phyloP scores from a whole-genome alignment of 1,140 invertebrate genomes.

The Psix sp. region DNA sequence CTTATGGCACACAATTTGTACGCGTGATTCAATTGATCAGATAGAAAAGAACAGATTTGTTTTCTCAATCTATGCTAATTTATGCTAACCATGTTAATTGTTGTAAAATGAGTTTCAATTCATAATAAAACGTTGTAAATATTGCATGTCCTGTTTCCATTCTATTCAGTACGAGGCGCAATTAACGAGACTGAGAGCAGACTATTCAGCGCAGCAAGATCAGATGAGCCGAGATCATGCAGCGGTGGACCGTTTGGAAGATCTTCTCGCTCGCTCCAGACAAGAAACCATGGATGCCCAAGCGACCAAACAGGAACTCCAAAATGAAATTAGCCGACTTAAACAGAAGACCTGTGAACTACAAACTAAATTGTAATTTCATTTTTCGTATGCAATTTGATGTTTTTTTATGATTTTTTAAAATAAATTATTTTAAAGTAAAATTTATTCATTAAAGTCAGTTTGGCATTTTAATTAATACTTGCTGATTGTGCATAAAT shows the following conservation, averaged over 20 bases:
- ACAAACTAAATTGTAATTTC: constrained; percentile 77
- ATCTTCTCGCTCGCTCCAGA: constrained; percentile 74
- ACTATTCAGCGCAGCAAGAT: constrained; percentile 72
- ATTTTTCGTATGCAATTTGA: background rate
- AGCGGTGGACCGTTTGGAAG: constrained; percentile 75
- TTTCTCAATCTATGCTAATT: too few species aligned
- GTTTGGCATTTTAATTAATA: too few species aligned
- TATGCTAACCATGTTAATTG: too few species aligned
- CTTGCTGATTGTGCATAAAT: too few species aligned
- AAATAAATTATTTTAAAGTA: background rate
- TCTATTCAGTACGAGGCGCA: constrained; percentile 70
- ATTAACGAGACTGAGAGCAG: constrained; percentile 67
- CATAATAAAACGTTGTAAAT: too few species aligned
- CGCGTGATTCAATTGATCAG: too few species aligned
- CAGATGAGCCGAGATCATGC: constrained; percentile 75
- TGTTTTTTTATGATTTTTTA: too few species aligned
- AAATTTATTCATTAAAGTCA: too few species aligned
- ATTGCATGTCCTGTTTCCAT: constrained; percentile 15
- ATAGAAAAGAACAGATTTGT: too few species aligned
- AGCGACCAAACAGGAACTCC: constrained; percentile 75
- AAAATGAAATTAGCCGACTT: constrained; percentile 74
- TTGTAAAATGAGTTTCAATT: too few species aligned
- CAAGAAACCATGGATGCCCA: constrained; percentile 77
- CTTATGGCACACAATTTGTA: too few species aligned
- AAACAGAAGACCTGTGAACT: constrained; percentile 75